Evolutionary conservation across 2,888 invertebrate species (phyloP).

Genomic region (Thera obeliscata): DNA sequence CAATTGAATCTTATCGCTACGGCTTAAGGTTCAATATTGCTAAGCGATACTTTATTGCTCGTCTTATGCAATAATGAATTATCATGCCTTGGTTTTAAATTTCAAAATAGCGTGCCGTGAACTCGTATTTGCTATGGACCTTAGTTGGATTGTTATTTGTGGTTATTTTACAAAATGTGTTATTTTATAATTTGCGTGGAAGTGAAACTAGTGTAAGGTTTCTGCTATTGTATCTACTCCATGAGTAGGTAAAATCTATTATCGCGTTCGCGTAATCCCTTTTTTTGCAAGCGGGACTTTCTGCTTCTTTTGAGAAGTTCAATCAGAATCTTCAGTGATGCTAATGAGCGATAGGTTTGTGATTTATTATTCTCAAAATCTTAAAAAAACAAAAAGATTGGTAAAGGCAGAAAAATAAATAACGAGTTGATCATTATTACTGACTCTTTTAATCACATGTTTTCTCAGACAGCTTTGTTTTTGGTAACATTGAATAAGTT

Average conservation of each 20-base stretch:
- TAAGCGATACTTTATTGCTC: neutral
- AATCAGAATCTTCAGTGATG: neutral
- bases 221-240: too few relatives aligned
- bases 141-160: neutral
- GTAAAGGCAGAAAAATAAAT: neutral
- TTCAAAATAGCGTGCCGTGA: neutral
- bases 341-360: neutral
- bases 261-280: too few relatives aligned
- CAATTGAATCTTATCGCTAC: constrained; percentile 7
- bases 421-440: neutral
- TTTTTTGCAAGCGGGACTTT: too few relatives aligned
- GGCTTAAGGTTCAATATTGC: constrained; percentile 14
- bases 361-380: too few relatives aligned
- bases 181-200: too few relatives aligned
- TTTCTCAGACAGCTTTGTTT: too few relatives aligned
- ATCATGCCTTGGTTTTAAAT: neutral
- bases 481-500: too few relatives aligned
- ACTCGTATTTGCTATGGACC: neutral
- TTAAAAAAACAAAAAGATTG: neutral
- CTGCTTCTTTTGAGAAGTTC: too few relatives aligned
- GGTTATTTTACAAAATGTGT: neutral
- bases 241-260: too few relatives aligned
- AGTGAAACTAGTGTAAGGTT: too few relatives aligned
- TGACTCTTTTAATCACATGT: too few relatives aligned
- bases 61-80: constrained; percentile 6